Base-by-base conservation (phyloP, 2,797 vertebrate genomes). In the Notoglanidium macrostoma region DNA sequence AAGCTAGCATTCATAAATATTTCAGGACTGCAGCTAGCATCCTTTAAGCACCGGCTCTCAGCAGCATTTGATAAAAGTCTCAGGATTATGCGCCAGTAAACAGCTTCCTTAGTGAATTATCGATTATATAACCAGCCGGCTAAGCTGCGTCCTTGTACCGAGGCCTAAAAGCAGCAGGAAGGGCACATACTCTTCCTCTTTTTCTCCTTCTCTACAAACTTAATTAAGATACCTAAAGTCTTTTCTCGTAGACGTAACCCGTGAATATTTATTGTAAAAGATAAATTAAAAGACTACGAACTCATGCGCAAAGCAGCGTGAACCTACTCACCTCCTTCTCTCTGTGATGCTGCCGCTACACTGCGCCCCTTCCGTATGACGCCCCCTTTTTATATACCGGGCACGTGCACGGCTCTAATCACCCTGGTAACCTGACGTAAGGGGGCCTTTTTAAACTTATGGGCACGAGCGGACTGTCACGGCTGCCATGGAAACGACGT, bases 341-440 rank as follows among this genome's bases (percentile, higher is more conserved):
- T 49, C 7, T 19, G 76, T 73, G 93, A 92, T 93, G 93, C 92
- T 92, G 91, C 90, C 87, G 90, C 83, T 81, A 85, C 86, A 86
- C 83, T 90, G 90, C 83, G 65, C 84, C 15, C 65, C 83, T 83
- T 87, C 68, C 83, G 84, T 32, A 81, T 63, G 65, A 29, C 44
- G 89, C 89, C 67, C 61, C 87, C 72, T 40, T 40, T 1, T 90
- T 93, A 91, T 93, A 93, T 92, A 92, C 29, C 3, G 19, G 72
- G 59, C 90, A 90, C 91, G 90, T 86, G 91, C 90, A 61, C 86
- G 12, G 78, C 49, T 87, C 76, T 54, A 29, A 91, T 93, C 74
- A 81, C 86, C 90, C 35, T 89, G 91, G 91, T 74, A 88, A 93
- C 92, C 29, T 91, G 92, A 92, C 92, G 92, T 92, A 89, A 92